Evolutionary conservation across 1,140 invertebrate species (phyloP), one percentile per base, ranked within the genome.

Genomic region (Saxidomus purpurata): DNA sequence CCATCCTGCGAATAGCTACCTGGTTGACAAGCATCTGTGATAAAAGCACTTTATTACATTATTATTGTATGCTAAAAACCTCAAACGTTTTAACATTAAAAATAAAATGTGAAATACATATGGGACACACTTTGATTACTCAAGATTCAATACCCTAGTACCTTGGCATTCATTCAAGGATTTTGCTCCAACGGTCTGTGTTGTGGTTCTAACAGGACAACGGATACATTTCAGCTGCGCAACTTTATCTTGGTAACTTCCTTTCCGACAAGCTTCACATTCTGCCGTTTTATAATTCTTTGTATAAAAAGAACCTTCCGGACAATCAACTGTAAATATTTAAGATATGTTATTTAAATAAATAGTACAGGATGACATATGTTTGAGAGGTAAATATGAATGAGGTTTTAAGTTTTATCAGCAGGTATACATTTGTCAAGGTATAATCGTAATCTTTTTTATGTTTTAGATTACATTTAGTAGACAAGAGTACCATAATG

Each of bases 311-410:
- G 83, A 55, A 0, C 83, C 83, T 34, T 71, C 63, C 1, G 83
- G 83, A 59, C 83, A 86, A 36, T 76, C 69, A 76, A 86, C 83
- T 86, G 34, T 52, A 74, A 74, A 74, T 47, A 67, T 4, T 22
- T 11, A 3, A 59, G n/a, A 59, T 59, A 8, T 11, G 17, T 17
- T 17, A 49, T 49, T 11, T 17, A 49, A 49, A 8, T 49, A 49
- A 49, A 49, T 49, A 49, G 8, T 17, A 49, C 47, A 49, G 17
- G 17, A 49, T 17, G 17, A 8, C 8, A 11, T 11, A 49, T 49
- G 8, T 49, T 49, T n/a, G n/a, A 49, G 8, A 11, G 8, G 47
- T 49, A 49, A 49, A 49, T 17, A 49, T 49, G 47, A 49, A 49
- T 49, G 8, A 49, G 47, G 8, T 17, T 49, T 11, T 49, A 49